Evolutionary conservation across 1,140 invertebrate species (phyloP).

Genomic region (Sminthurides bifidus): DNA sequence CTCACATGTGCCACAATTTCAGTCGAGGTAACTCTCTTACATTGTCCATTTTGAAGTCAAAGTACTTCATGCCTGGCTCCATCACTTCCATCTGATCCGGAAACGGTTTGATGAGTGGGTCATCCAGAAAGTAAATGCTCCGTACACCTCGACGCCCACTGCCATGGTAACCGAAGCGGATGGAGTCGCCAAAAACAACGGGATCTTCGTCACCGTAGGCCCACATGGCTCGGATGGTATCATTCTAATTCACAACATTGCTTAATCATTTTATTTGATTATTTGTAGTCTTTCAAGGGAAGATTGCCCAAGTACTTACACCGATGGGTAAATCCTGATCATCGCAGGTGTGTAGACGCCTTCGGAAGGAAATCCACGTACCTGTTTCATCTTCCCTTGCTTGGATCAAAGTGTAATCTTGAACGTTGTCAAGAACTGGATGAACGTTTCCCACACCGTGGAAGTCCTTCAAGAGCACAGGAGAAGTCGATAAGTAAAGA

Average conservation of each 20-base stretch:
- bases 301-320: constrained; percentile 40
- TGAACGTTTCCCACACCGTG: constrained; percentile 53
- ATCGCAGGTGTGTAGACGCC: constrained; percentile 67
- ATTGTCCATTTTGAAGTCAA: constrained; percentile 21
- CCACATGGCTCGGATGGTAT: constrained; percentile 66
- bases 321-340: constrained; percentile 59
- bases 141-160: constrained; percentile 46
- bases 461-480: constrained; percentile 50
- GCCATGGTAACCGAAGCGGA: constrained; percentile 41
- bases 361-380: constrained; percentile 58
- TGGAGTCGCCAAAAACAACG: constrained; percentile 33
- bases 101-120: not conserved
- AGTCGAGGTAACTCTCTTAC: not conserved
- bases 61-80: constrained; percentile 8
- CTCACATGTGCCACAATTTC: not conserved
- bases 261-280: not conserved
- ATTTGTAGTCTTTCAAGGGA: not conserved
- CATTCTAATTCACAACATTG: constrained; percentile 43
- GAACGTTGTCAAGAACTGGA: constrained; percentile 56
- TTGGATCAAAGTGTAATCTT: constrained; percentile 56
- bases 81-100: constrained; percentile 6
- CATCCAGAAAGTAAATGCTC: constrained; percentile 46
- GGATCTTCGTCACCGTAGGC: constrained; percentile 57
- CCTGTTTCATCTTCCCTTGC: constrained; percentile 65
- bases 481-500: not conserved